Conservation (phyloP, 2,113 vertebrate species). For the Apaloderma vittatum region DNA sequence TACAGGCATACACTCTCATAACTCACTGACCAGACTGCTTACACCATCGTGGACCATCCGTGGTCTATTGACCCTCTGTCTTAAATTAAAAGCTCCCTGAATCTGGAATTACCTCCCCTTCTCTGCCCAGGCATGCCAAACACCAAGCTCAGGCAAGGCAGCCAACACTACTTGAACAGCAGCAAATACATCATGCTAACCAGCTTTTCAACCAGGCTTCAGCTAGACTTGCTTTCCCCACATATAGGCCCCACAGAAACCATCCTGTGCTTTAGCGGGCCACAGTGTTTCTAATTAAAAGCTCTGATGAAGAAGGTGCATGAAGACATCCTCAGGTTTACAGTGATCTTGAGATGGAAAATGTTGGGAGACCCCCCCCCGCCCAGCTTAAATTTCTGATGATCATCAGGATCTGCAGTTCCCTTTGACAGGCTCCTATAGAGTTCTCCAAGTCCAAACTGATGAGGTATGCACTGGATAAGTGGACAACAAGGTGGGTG, state of each 20-base stretch:
- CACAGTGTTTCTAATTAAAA: not conserved
- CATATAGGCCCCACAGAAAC: not conserved
- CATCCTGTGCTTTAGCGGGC: not conserved
- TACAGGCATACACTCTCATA: not conserved
- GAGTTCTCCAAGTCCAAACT: not conserved
- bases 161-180: not conserved
- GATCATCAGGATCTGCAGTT: not conserved
- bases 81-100: not conserved
- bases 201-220: not conserved
- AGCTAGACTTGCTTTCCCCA: not conserved
- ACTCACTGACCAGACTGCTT: not conserved
- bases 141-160: not conserved
- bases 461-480: accelerated
- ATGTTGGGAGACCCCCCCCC: too few species aligned
- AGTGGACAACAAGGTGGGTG: not conserved
- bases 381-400: not conserved
- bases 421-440: not conserved
- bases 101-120: not conserved
- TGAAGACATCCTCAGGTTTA: not conserved
- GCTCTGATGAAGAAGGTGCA: not conserved
- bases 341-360: not conserved
- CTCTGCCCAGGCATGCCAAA: accelerated
- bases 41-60: not conserved
- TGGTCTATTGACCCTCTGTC: not conserved
- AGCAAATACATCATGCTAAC: not conserved